A percentile compares a stretch with the other conserved stretches of the same genome.
Evolutionary conservation across 2,888 invertebrate genomes (phyloP).

Genomic region (Microdon myrmicae): DNA sequence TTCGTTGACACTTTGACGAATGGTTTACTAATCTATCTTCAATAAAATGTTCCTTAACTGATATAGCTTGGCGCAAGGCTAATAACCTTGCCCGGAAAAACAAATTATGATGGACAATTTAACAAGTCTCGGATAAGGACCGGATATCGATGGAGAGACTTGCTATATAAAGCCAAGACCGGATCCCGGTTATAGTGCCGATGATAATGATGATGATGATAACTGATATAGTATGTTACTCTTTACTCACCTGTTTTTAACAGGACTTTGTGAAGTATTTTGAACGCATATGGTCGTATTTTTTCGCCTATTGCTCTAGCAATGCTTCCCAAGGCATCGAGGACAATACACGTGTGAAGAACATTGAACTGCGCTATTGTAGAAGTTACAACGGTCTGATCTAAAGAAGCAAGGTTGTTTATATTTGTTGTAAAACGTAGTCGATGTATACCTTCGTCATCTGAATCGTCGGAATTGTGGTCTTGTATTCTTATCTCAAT

Average conservation of each 20-base stretch:
- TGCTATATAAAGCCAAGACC: too few species aligned
- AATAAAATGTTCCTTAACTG: too few species aligned
- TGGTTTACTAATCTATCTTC: too few species aligned
- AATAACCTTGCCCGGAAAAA: too few species aligned
- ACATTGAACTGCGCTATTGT: slow-evolving; percentile 75
- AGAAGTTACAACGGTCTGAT: slow-evolving; percentile 56
- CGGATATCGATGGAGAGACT: too few species aligned
- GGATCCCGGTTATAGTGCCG: too few species aligned
- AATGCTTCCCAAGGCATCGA: slow-evolving; percentile 77
- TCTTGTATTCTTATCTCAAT: slow-evolving; percentile 63
- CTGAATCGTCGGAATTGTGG: slow-evolving; percentile 60
- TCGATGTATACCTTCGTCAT: slow-evolving; percentile 46
- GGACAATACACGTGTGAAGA: slow-evolving; percentile 73
- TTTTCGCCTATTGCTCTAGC: slow-evolving; percentile 69
- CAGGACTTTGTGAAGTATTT: slow-evolving; percentile 75
- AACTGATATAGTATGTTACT: too few species aligned
- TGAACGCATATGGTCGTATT: slow-evolving; percentile 73
- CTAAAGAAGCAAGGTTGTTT: slow-evolving; percentile 37
- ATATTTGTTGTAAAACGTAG: too few species aligned
- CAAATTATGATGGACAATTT: too few species aligned
- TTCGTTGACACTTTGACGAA: too few species aligned
- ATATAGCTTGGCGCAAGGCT: too few species aligned
- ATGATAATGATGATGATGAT: background rate
- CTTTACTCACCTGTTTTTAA: slow-evolving; percentile 74
- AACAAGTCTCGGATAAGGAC: too few species aligned